phyloP scores from a whole-genome alignment of 2,797 vertebrate genomes.

The Liparis tanakae region DNA sequence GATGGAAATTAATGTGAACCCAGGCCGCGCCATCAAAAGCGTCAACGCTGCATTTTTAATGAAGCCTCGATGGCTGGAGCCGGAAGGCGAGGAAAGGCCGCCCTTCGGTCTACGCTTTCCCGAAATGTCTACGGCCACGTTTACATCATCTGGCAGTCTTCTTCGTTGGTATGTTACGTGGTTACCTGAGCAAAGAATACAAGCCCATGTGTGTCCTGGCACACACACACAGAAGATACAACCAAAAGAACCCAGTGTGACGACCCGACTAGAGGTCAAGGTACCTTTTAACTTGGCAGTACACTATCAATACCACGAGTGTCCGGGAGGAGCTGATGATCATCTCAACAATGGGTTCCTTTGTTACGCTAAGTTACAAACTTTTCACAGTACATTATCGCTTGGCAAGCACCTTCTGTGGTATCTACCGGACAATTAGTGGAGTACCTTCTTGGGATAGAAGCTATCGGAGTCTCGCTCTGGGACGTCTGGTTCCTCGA shows the following conservation, averaged over 20 bases:
- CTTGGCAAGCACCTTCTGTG: slow-evolving; percentile 4
- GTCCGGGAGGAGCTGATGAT: not conserved
- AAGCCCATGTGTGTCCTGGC: not conserved
- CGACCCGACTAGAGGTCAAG: not conserved
- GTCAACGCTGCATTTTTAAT: not conserved
- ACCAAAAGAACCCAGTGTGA: not conserved
- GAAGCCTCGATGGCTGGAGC: not conserved
- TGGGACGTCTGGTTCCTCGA: slow-evolving; percentile 52
- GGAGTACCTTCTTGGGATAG: no score
- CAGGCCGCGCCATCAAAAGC: not conserved
- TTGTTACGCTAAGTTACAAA: not conserved
- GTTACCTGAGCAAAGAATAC: not conserved
- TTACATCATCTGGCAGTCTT: not conserved
- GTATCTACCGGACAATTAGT: no score
- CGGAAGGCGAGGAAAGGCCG: not conserved
- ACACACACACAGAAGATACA: not conserved
- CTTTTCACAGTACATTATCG: not conserved
- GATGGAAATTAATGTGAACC: not conserved
- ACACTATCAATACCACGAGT: not conserved
- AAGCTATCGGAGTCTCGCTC: slow-evolving; percentile 59
- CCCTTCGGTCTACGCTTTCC: not conserved
- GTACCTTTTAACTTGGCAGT: not conserved
- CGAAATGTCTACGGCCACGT: not conserved
- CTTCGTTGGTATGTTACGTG: not conserved
- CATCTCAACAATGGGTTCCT: not conserved